Evolutionary conservation across 2,113 vertebrate genomes (phyloP).

Genomic region (Machaerirhynchus nigripectus): DNA sequence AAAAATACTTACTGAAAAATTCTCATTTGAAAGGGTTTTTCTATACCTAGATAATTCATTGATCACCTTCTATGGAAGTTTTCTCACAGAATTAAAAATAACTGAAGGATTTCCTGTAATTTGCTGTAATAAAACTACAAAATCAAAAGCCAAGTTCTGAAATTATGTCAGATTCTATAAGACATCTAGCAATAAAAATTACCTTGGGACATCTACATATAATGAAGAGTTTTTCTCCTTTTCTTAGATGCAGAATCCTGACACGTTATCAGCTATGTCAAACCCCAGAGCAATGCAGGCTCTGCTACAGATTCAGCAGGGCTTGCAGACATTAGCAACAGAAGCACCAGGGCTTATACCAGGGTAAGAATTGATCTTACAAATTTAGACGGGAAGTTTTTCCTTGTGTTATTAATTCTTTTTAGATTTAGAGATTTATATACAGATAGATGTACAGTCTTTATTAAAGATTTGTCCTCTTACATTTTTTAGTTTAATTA

Average conservation of each 20-base stretch:
- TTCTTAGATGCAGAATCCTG: constrained; percentile 87
- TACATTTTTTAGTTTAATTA: neutral
- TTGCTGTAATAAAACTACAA: neutral
- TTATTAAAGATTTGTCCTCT: neutral
- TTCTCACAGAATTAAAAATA: neutral
- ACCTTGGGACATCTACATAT: neutral
- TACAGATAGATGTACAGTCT: too few species aligned
- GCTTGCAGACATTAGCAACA: constrained; percentile 84
- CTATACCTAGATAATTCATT: neutral
- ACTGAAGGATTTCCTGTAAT: neutral
- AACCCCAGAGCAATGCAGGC: constrained; percentile 91
- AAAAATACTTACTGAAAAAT: neutral
- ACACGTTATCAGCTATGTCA: constrained; percentile 86
- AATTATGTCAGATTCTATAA: neutral
- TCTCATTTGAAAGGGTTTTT: neutral
- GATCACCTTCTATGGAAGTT: neutral
- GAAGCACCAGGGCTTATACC: constrained; percentile 87
- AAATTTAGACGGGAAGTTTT: neutral
- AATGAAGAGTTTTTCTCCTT: constrained; percentile 23
- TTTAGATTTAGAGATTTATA: neutral
- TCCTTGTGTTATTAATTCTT: neutral
- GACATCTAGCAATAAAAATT: neutral
- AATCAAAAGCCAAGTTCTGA: neutral
- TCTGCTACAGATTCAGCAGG: constrained; percentile 89
- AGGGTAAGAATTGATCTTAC: constrained; percentile 65